A percentile compares a stretch with the other conserved stretches of the same genome.
Evolutionary conservation across 1,140 invertebrate genomes (phyloP).

Genomic region (Lycorma delicatula): DNA sequence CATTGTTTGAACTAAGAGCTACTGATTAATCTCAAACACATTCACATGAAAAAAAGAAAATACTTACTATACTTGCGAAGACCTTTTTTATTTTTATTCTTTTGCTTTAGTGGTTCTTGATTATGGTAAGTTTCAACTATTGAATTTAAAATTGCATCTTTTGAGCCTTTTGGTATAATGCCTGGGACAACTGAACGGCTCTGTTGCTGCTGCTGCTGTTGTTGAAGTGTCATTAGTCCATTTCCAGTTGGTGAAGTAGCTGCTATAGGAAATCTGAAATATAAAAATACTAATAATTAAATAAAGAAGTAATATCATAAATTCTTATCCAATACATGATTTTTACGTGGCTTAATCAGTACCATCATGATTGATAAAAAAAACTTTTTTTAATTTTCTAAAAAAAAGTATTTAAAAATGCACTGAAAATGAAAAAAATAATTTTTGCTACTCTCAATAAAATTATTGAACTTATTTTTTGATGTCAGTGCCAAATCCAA

Average conservation of each 20-base stretch:
- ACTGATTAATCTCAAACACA: too few species aligned
- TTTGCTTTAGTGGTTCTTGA: constrained; percentile 37
- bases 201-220: constrained; percentile 18
- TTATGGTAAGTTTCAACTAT: constrained; percentile 54
- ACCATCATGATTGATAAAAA: too few species aligned
- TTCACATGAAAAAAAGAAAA: too few species aligned
- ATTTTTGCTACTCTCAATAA: too few species aligned
- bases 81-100: constrained; percentile 29
- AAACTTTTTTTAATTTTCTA: too few species aligned
- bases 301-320: background rate
- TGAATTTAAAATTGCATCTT: constrained; percentile 61
- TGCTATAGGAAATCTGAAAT: constrained; percentile 6
- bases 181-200: constrained; percentile 33
- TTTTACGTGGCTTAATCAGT: too few species aligned
- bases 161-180: constrained; percentile 55
- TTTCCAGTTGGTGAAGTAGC: constrained; percentile 19
- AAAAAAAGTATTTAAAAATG: too few species aligned
- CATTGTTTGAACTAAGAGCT: too few species aligned
- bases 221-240: constrained; percentile 41
- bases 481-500: too few species aligned
- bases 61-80: constrained; percentile 17
- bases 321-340: too few species aligned
- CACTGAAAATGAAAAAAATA: too few species aligned
- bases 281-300: background rate
- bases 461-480: too few species aligned